These are phyloP conservation scores for Datnioides undecimradiatus DNA, from an alignment of 2,113 vertebrate genomes.

Conservation along the genomic window DNA sequence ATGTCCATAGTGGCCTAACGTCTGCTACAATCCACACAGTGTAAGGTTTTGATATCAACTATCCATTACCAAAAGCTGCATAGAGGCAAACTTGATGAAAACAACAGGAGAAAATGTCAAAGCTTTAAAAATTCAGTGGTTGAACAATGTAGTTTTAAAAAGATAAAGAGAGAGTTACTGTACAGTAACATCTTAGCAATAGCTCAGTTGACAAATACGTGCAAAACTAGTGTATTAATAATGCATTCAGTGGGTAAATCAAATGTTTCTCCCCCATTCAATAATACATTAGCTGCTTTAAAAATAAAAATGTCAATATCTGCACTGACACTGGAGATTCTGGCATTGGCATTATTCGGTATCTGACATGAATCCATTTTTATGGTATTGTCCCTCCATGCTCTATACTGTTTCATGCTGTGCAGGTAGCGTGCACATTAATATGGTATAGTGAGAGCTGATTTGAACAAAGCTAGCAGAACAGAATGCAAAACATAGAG, in stretches of 20 bases:
- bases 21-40: not conserved
- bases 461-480: not conserved
- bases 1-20: not conserved
- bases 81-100: not conserved
- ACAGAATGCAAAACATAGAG: not conserved
- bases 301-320: not conserved
- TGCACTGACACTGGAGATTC: too few species aligned
- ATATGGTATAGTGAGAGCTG: not conserved
- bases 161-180: too few species aligned
- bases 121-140: not conserved
- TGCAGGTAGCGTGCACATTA: not conserved
- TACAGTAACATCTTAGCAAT: too few species aligned
- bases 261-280: too few species aligned
- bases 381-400: not conserved
- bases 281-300: too few species aligned
- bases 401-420: not conserved
- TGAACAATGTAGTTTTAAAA: too few species aligned
- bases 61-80: not conserved
- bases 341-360: not conserved
- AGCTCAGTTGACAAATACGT: too few species aligned
- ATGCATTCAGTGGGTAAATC: not conserved
- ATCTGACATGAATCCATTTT: not conserved
- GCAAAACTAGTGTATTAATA: not conserved
- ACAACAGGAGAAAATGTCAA: too few species aligned
- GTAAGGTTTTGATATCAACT: not conserved